A percentile compares a stretch with the other conserved stretches of the same genome.
Evolutionary conservation across 2,888 invertebrate species (phyloP).

Genomic region (Tuta absoluta): DNA sequence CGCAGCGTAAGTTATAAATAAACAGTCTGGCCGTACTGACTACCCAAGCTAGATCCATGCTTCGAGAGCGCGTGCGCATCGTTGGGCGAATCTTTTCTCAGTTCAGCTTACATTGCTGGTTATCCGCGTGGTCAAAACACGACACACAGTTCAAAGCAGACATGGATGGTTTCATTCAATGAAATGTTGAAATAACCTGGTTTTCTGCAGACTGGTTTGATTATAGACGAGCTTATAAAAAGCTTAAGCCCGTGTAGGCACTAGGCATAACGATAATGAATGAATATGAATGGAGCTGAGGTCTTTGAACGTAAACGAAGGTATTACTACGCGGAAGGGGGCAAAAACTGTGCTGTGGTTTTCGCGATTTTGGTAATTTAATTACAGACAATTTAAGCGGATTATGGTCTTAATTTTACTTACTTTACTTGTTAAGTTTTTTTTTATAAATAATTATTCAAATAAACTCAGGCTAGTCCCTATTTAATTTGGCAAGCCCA

Average conservation of each 20-base stretch:
- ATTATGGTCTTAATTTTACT: too few relatives aligned
- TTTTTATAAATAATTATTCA: too few relatives aligned
- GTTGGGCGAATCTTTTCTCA: too few relatives aligned
- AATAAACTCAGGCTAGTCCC: too few relatives aligned
- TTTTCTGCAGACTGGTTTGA: neutral
- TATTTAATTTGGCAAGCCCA: too few relatives aligned
- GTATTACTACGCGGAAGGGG: neutral
- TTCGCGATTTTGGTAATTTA: neutral
- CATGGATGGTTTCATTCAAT: too few relatives aligned
- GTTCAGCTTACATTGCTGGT: too few relatives aligned
- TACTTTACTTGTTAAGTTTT: too few relatives aligned
- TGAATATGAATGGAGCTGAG: constrained; percentile 22
- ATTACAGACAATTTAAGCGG: neutral
- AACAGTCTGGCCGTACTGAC: neutral
- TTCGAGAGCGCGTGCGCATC: neutral
- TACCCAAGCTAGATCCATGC: neutral
- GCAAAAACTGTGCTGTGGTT: neutral
- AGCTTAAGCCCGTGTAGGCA: constrained; percentile 8
- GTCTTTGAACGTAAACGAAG: constrained; percentile 18
- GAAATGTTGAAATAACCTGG: neutral
- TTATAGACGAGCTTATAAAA: neutral
- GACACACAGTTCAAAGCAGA: too few relatives aligned
- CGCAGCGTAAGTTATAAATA: neutral
- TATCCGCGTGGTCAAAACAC: too few relatives aligned
- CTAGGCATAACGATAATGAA: constrained; percentile 21